Evolutionary conservation across 1,140 invertebrate species (phyloP).

Genomic region (Apocrypta bakeri): DNA sequence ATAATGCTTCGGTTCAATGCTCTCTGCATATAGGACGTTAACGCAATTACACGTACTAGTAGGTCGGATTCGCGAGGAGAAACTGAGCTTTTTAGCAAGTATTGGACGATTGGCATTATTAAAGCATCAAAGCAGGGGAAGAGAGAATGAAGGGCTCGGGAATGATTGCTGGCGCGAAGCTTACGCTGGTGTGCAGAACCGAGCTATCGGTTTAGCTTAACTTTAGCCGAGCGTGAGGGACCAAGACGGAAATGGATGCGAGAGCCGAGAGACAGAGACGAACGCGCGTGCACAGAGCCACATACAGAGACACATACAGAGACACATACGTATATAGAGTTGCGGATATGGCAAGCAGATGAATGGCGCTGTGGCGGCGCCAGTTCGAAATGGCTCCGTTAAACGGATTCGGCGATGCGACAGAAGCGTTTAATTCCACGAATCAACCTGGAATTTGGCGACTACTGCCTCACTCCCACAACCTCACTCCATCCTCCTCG

Average conservation of each 20-base stretch:
- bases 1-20: conserved; percentile 60
- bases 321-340: neutral
- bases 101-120: conserved; percentile 18
- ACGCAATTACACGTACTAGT: conserved; percentile 62
- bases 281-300: too few species aligned
- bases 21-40: conserved; percentile 56
- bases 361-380: conserved; percentile 55
- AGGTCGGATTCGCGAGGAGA: neutral
- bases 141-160: neutral
- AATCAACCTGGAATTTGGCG: conserved; percentile 66
- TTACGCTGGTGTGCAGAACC: neutral
- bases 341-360: conserved; percentile 54
- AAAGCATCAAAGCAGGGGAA: neutral
- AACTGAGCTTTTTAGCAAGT: neutral
- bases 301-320: neutral
- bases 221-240: conserved; percentile 17
- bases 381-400: conserved; percentile 58
- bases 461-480: conserved; percentile 51
- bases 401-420: conserved; percentile 64
- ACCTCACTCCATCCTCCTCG: conserved; percentile 49
- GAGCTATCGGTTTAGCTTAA: conserved; percentile 19
- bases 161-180: conserved; percentile 28
- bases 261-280: conserved; percentile 10
- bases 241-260: conserved; percentile 30
- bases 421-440: conserved; percentile 66